These are phyloP conservation scores for Rhagonycha lutea DNA, from an alignment of 2,888 invertebrate species.

Conservation along the genomic window DNA sequence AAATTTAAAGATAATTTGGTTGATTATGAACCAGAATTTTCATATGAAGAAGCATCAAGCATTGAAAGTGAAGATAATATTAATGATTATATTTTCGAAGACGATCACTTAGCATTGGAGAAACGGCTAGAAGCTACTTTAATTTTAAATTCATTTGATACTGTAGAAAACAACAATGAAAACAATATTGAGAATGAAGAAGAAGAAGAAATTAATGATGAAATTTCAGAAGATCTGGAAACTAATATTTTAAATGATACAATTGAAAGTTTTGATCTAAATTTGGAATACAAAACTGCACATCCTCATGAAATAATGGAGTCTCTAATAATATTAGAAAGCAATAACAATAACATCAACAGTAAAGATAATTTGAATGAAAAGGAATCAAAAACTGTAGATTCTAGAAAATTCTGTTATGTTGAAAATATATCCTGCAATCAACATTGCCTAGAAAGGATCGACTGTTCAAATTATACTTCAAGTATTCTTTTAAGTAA, in stretches of 20 bases:
- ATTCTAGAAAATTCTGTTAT: not conserved
- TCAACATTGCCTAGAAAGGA: constrained; percentile 51
- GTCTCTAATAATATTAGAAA: not conserved
- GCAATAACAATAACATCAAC: not conserved
- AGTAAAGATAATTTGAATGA: not conserved
- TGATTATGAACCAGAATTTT: constrained; percentile 57
- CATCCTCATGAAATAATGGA: not conserved
- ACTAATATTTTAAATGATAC: not conserved
- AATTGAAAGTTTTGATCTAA: constrained; percentile 5
- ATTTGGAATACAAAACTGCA: constrained; percentile 5
- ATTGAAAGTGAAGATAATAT: constrained; percentile 50
- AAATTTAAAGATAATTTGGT: constrained; percentile 58
- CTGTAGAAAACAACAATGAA: constrained; percentile 31
- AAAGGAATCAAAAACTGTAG: not conserved
- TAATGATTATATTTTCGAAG: constrained; percentile 29
- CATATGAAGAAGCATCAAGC: constrained; percentile 52
- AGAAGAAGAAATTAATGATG: constrained; percentile 33
- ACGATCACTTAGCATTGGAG: constrained; percentile 16
- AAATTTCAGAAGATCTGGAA: constrained; percentile 22
- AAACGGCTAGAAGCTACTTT: constrained; percentile 12
- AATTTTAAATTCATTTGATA: constrained; percentile 30
- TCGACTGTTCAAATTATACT: constrained; percentile 48
- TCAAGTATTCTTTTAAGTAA: constrained; percentile 46
- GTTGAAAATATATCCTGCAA: constrained; percentile 44
- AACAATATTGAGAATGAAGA: constrained; percentile 40